Percentiles rank a stretch among this genome's conserved stretches.
Conservation (phyloP, 2,113 vertebrate genomes). For the Ornithorhynchus anatinus region DNA sequence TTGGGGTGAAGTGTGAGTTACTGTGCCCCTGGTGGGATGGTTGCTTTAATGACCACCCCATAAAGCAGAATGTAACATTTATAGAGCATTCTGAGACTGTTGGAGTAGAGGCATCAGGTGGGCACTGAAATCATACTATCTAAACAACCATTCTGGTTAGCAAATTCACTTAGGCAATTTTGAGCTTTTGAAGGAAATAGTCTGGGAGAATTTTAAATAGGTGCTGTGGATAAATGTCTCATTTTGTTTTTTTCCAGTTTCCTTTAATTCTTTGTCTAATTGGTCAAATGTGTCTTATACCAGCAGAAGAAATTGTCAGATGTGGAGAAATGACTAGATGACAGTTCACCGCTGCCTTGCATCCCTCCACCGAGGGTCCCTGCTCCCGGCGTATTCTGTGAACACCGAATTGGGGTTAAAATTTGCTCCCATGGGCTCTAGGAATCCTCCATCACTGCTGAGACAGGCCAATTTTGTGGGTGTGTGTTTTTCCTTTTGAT, state of each 20-base stretch:
- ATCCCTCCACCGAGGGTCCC: too few relatives aligned
- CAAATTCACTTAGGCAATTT: not conserved
- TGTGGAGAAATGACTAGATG: not conserved
- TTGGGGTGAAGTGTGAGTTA: not conserved
- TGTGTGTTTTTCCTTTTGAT: too few relatives aligned
- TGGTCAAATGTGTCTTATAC: not conserved
- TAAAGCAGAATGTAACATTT: not conserved
- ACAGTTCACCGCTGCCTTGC: too few relatives aligned
- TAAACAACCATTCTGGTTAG: not conserved
- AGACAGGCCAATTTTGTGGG: too few relatives aligned
- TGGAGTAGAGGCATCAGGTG: not conserved
- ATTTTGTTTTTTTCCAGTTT: not conserved
- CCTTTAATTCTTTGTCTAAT: not conserved
- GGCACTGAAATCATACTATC: not conserved
- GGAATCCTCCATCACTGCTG: too few relatives aligned
- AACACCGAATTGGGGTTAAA: too few relatives aligned
- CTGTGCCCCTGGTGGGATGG: not conserved
- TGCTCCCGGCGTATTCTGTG: too few relatives aligned
- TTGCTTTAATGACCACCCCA: not conserved
- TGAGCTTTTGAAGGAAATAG: not conserved
- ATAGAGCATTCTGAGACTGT: not conserved
- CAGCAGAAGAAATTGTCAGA: not conserved
- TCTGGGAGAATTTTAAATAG: slow-evolving; percentile 2
- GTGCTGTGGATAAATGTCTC: not conserved
- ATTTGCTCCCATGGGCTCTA: too few relatives aligned